Percentiles rank a stretch among this genome's conserved stretches.
Evolutionary conservation across 2,888 invertebrate genomes (phyloP).

Genomic region (Galeopsomyia nigrocyanea): DNA sequence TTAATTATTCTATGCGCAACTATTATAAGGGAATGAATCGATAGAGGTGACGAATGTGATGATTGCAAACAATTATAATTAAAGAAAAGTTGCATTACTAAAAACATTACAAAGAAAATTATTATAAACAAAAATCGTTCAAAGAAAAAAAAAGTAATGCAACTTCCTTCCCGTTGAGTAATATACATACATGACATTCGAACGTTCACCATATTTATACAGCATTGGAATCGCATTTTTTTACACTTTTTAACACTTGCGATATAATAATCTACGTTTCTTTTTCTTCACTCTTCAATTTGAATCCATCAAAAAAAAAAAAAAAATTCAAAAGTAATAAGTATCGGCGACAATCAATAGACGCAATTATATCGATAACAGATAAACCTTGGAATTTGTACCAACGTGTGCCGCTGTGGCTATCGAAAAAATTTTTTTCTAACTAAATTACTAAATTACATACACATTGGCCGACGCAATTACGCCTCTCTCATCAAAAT

Average conservation of each 20-base stretch:
- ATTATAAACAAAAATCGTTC: background rate
- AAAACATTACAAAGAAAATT: background rate
- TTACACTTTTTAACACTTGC: constrained; percentile 6
- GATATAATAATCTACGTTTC: constrained; percentile 1
- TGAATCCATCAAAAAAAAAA: constrained; percentile 14
- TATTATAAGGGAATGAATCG: constrained; percentile 45
- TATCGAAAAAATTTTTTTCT: constrained; percentile 46
- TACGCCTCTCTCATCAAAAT: constrained; percentile 28
- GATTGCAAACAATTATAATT: constrained; percentile 24
- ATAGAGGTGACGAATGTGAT: constrained; percentile 26
- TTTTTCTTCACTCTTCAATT: constrained; percentile 11
- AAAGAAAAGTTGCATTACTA: constrained; percentile 35
- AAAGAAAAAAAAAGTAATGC: constrained; percentile 31
- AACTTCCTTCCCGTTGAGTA: constrained; percentile 37
- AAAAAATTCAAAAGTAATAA: constrained; percentile 24
- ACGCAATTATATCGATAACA: constrained; percentile 38
- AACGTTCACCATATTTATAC: constrained; percentile 41
- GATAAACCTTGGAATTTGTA: constrained; percentile 55
- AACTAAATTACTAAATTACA: constrained; percentile 50
- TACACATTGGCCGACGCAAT: constrained; percentile 47
- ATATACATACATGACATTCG: constrained; percentile 43
- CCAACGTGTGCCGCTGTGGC: constrained; percentile 56
- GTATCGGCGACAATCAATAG: constrained; percentile 36
- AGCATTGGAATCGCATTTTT: constrained; percentile 19
- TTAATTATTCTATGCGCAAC: constrained; percentile 53